Conservation (phyloP, 2,888 invertebrate species). For the Thera obeliscata region DNA sequence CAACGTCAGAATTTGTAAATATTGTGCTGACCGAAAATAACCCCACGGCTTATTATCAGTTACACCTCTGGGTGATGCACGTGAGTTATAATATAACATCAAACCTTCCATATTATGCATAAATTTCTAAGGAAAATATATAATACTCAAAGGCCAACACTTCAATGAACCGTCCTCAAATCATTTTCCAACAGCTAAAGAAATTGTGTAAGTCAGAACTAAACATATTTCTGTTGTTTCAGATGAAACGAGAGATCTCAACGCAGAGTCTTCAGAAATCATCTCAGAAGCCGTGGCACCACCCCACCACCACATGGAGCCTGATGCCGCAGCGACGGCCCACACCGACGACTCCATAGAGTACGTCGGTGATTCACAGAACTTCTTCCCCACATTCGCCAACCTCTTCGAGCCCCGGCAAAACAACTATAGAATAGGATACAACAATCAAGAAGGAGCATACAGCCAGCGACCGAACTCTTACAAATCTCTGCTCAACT, state of each 20-base stretch:
- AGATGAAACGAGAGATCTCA: slow-evolving; percentile 72
- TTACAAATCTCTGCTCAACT: slow-evolving; percentile 76
- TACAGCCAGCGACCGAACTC: slow-evolving; percentile 85
- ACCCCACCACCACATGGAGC: slow-evolving; percentile 52
- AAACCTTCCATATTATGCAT: no score
- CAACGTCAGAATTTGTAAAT: slow-evolving; percentile 11
- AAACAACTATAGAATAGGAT: slow-evolving; percentile 84
- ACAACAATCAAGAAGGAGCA: slow-evolving; percentile 85
- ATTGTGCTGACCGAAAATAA: not conserved
- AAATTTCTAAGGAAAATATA: no score
- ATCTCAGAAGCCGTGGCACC: slow-evolving; percentile 74
- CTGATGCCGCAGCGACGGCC: slow-evolving; percentile 59
- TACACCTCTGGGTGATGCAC: not conserved
- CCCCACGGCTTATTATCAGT: not conserved
- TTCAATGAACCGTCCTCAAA: not conserved
- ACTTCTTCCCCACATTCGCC: slow-evolving; percentile 91
- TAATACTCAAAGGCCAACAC: no score
- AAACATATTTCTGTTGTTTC: slow-evolving; percentile 55
- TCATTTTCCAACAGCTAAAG: not conserved
- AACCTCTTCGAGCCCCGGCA: slow-evolving; percentile 86
- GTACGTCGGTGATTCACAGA: slow-evolving; percentile 85
- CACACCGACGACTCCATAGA: slow-evolving; percentile 81
- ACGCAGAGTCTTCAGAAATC: slow-evolving; percentile 78
- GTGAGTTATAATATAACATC: no score
- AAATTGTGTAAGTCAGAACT: not conserved